Evolutionary conservation across 2,888 invertebrate species (phyloP).

Genomic region (Periphyllus acericola): DNA sequence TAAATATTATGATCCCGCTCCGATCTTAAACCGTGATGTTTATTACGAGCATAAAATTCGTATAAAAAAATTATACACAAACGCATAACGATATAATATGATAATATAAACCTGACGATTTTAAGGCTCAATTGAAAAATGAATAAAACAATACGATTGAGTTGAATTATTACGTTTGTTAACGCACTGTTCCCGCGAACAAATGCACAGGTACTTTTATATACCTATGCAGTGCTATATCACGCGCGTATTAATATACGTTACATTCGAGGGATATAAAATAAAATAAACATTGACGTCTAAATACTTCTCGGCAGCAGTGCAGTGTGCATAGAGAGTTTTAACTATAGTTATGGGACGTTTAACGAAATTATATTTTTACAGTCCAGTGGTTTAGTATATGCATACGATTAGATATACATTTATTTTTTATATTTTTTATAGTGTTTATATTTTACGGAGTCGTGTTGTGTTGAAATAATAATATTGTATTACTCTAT

Average conservation of each 20-base stretch:
- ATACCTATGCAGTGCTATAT: too few relatives aligned
- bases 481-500: neutral
- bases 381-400: neutral
- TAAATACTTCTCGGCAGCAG: neutral
- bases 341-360: too few relatives aligned
- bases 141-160: constrained; percentile 37
- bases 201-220: too few relatives aligned
- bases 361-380: constrained; percentile 12
- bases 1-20: constrained; percentile 50
- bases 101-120: constrained; percentile 15
- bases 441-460: constrained; percentile 13
- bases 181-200: neutral
- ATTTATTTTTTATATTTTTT: neutral
- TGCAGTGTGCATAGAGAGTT: too few relatives aligned
- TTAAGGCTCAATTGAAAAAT: constrained; percentile 14
- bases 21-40: constrained; percentile 18
- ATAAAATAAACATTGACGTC: neutral
- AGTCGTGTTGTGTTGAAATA: neutral
- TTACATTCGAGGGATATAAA: neutral
- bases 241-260: neutral
- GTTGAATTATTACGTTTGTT: neutral
- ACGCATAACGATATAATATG: neutral
- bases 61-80: neutral
- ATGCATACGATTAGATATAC: neutral
- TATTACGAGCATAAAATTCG: constrained; percentile 25